Conservation (phyloP, 2,797 vertebrate genomes). For the Benthosema pterotum region DNA sequence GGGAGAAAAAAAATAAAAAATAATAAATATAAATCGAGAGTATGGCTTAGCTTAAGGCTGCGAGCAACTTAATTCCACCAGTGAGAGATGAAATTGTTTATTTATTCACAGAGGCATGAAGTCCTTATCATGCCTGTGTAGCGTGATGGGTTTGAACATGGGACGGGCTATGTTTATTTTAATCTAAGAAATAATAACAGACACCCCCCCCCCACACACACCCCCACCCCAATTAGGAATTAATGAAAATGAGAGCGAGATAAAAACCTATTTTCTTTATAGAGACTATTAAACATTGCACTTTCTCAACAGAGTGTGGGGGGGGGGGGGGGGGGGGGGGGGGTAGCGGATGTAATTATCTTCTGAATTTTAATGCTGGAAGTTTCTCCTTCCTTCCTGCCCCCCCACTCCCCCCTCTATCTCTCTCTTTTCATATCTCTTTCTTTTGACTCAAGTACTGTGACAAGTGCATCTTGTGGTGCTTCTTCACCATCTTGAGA, state of each 20-base stretch:
- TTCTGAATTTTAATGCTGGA: slow-evolving; percentile 87
- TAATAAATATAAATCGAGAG: slow-evolving; percentile 74
- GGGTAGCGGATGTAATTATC: slow-evolving; percentile 85
- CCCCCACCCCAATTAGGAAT: slow-evolving; percentile 88
- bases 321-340: slow-evolving; percentile 82
- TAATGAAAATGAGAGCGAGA: slow-evolving; percentile 89
- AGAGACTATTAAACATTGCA: slow-evolving; percentile 89
- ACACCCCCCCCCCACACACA: slow-evolving; percentile 83
- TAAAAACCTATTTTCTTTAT: slow-evolving; percentile 88
- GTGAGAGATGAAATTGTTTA: slow-evolving; percentile 85
- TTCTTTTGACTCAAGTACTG: slow-evolving; percentile 78
- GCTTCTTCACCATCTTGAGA: slow-evolving; percentile 72
- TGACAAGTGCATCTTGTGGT: slow-evolving; percentile 74
- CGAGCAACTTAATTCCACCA: slow-evolving; percentile 88
- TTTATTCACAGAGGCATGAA: slow-evolving; percentile 85
- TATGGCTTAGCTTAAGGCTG: slow-evolving; percentile 86
- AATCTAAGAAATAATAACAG: slow-evolving; percentile 90
- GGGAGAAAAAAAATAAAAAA: slow-evolving; percentile 44
- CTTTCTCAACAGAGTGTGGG: slow-evolving; percentile 84
- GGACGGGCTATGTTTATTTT: slow-evolving; percentile 89
- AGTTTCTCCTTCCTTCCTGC: slow-evolving; percentile 66
- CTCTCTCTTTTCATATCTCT: slow-evolving; percentile 30
- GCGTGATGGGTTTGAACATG: slow-evolving; percentile 88
- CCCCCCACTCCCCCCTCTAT: slow-evolving; percentile 48
- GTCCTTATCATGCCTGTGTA: slow-evolving; percentile 85